Base-by-base conservation (phyloP, 2,888 invertebrate species). In the Drosophila prolongata region DNA sequence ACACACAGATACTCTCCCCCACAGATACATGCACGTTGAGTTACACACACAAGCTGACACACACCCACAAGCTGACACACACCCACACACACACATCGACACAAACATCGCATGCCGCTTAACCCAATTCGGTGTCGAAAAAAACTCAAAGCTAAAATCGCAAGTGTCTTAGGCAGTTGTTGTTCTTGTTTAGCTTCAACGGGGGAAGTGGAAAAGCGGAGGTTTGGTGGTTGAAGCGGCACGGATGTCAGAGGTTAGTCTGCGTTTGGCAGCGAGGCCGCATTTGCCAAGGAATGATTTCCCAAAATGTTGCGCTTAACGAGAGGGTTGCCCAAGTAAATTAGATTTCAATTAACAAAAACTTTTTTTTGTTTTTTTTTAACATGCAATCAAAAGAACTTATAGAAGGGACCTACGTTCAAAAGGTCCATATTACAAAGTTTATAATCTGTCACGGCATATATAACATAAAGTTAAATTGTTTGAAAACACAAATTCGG, bases 61-160 rank as follows among this genome's bases (percentile, higher is more conserved):
- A 19, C 19, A 19, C 19, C 19, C 19, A 19, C 19, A 19, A 16
- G 49, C 49, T 35, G 38, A 10, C 43, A 56, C 35, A 19, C 19
- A 19, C 19, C 19, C 19, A 19, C 19, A 19, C 19, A 19, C 19
- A 53, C 47, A 67, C 50, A 50, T 19, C 47, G 35, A 44, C 52
- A 43, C 34, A 52, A 24, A 62, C 52, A 64, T 71, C 68, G 68
- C 75, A 64, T 72, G 73, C 87, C 85, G 83, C 83, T 87, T 87
- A 83, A 85, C 87, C 83, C 85, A 87, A 87, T 87, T 83, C 87
- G 56, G 55, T 52, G 37, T 62, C 37, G 55, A 35, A 60, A 30
- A 75, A 75, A 50, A 69, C 57, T 57, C 57, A 82, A 79, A 53
- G 27, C 67, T 67, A 66, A 57, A 79, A 62, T 65, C 65, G 68